A percentile compares a stretch with the other conserved stretches of the same genome.
Conservation (phyloP, 2,888 invertebrate genomes). For the Pollenia griseotomentosa region DNA sequence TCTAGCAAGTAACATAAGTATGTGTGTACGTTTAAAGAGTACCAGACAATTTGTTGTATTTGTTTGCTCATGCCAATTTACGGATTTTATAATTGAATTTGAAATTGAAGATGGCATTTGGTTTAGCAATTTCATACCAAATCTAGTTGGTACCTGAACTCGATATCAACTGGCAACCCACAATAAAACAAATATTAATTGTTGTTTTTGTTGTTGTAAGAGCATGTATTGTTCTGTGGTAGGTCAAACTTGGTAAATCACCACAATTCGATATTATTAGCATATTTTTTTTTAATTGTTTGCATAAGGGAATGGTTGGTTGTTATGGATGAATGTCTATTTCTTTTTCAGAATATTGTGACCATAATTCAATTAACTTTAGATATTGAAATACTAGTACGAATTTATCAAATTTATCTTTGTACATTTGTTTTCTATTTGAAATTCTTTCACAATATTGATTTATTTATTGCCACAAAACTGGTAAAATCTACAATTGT, state of each 20-base stretch:
- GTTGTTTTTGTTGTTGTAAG: background rate
- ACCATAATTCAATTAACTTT: slow-evolving; percentile 78
- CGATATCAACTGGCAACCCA: slow-evolving; percentile 57
- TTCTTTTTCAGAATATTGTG: slow-evolving; percentile 17
- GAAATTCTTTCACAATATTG: slow-evolving; percentile 77
- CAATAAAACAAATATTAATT: background rate
- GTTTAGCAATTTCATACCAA: slow-evolving; percentile 78
- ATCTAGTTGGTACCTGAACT: slow-evolving; percentile 55
- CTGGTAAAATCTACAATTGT: slow-evolving; percentile 75
- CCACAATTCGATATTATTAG: slow-evolving; percentile 77
- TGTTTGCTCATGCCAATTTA: slow-evolving; percentile 77
- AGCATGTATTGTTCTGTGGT: slow-evolving; percentile 63
- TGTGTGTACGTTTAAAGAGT: background rate
- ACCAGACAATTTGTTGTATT: slow-evolving; percentile 66
- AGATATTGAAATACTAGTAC: slow-evolving; percentile 35
- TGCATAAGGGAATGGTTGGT: slow-evolving; percentile 29
- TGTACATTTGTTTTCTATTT: slow-evolving; percentile 76
- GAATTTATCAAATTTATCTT: slow-evolving; percentile 50
- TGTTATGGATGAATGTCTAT: slow-evolving; percentile 42
- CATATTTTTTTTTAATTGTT: slow-evolving; percentile 61
- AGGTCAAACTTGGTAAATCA: slow-evolving; percentile 70
- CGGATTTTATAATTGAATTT: slow-evolving; percentile 82
- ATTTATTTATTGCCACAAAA: slow-evolving; percentile 75
- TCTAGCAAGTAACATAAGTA: background rate
- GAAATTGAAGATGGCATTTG: slow-evolving; percentile 83